phyloP scores from a whole-genome alignment of 2,113 vertebrate genomes.

The Chitala chitala region DNA sequence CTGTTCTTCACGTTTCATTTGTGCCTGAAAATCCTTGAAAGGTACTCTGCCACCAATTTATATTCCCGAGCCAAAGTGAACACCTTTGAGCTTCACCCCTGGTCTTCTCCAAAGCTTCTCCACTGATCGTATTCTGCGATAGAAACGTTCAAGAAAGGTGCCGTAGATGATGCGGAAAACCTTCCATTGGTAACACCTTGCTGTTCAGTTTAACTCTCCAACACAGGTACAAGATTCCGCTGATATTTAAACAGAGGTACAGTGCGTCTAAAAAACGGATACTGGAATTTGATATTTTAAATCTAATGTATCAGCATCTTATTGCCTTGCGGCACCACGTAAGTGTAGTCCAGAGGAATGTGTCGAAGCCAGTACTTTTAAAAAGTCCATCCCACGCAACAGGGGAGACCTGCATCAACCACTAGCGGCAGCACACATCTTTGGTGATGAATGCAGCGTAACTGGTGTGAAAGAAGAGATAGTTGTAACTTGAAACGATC shows the following conservation, averaged over 20 bases:
- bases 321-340: conserved; percentile 33
- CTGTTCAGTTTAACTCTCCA: neutral
- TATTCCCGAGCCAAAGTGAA: conserved; percentile 1
- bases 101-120: neutral
- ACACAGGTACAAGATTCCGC: conserved; percentile 14
- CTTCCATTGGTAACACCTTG: neutral
- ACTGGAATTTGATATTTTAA: conserved; percentile 22
- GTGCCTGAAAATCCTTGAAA: neutral
- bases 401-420: conserved; percentile 72
- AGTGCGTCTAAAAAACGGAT: conserved; percentile 12
- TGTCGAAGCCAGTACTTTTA: conserved; percentile 43
- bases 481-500: conserved; percentile 93
- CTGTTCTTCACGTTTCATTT: neutral
- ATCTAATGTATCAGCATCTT: conserved; percentile 28
- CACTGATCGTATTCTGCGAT: no score
- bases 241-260: neutral
- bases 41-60: neutral
- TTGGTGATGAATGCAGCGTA: conserved; percentile 89
- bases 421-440: conserved; percentile 86
- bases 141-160: neutral
- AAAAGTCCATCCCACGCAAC: conserved; percentile 60
- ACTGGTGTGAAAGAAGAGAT: conserved; percentile 94
- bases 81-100: neutral
- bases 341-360: conserved; percentile 37
- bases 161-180: neutral